Conservation (phyloP, 2,888 invertebrate species). For the Brenthis ino region DNA sequence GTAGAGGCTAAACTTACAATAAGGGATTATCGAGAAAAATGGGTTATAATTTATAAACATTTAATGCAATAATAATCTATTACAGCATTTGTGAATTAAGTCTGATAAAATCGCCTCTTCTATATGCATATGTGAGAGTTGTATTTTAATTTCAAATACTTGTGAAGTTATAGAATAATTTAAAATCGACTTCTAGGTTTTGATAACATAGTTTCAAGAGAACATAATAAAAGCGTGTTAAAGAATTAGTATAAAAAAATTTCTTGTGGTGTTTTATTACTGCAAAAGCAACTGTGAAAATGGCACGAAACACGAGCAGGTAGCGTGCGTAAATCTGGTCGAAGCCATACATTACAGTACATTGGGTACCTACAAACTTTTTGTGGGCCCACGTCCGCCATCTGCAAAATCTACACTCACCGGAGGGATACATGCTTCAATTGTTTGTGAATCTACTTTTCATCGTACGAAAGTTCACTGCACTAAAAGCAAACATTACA, state of each 20-base stretch:
- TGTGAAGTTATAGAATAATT: no score
- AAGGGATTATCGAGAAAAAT: no score
- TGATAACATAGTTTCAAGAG: no score
- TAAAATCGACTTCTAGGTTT: no score
- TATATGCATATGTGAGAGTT: no score
- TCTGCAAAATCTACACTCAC: constrained; percentile 48
- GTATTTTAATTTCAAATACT: no score
- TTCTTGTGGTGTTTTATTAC: constrained; percentile 24
- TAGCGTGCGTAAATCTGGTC: constrained; percentile 47
- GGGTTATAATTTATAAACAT: no score
- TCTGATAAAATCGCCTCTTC: no score
- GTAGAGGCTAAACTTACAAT: no score
- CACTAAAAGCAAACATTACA: constrained; percentile 43
- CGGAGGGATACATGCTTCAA: constrained; percentile 50
- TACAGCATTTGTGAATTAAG: no score
- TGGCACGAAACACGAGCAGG: constrained; percentile 49
- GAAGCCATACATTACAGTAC: constrained; percentile 52
- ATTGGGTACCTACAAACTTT: constrained; percentile 47
- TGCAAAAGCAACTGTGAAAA: constrained; percentile 42
- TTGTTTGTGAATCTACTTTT: constrained; percentile 40
- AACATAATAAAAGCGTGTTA: neutral
- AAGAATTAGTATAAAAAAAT: constrained; percentile 7
- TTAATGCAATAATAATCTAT: no score
- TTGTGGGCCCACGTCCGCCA: constrained; percentile 40
- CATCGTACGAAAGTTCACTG: constrained; percentile 40